phyloP scores from a whole-genome alignment of 2,888 invertebrate species.

The Pristionchus mayeri region DNA sequence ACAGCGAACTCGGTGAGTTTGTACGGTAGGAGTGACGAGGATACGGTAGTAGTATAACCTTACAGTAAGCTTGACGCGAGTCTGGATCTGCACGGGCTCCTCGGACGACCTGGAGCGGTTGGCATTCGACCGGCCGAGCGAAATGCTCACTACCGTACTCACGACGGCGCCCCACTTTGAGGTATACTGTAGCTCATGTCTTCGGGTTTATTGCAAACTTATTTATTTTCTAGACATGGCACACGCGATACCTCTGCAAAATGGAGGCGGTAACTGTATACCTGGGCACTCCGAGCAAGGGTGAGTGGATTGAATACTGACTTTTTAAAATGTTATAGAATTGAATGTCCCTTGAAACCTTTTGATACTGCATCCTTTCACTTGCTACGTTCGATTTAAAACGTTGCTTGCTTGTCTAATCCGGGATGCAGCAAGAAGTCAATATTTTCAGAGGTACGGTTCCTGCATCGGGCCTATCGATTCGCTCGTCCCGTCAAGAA shows the following conservation, averaged over 20 bases:
- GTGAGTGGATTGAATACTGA: no score
- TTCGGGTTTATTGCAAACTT: not conserved
- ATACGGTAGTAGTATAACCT: not conserved
- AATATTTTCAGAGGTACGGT: not conserved
- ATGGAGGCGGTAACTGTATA: not conserved
- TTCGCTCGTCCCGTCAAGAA: constrained; percentile 15
- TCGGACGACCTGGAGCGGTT: not conserved
- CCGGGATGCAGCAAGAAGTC: not conserved
- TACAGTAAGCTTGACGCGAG: not conserved
- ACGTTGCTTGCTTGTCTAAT: not conserved
- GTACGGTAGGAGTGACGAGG: not conserved
- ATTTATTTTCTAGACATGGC: not conserved
- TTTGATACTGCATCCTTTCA: no score
- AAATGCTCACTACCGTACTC: not conserved
- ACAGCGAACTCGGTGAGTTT: not conserved
- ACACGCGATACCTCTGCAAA: not conserved
- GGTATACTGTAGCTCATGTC: not conserved
- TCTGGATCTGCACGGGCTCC: not conserved
- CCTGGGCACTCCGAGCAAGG: not conserved
- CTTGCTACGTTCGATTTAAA: no score
- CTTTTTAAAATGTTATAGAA: no score
- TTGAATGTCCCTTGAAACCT: no score
- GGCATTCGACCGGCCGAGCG: not conserved
- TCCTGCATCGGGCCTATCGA: constrained; percentile 23
- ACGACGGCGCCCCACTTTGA: not conserved